These are phyloP conservation scores for Parnassius orleans DNA, from an alignment of 2,888 invertebrate genomes.

Conservation along the genomic window DNA sequence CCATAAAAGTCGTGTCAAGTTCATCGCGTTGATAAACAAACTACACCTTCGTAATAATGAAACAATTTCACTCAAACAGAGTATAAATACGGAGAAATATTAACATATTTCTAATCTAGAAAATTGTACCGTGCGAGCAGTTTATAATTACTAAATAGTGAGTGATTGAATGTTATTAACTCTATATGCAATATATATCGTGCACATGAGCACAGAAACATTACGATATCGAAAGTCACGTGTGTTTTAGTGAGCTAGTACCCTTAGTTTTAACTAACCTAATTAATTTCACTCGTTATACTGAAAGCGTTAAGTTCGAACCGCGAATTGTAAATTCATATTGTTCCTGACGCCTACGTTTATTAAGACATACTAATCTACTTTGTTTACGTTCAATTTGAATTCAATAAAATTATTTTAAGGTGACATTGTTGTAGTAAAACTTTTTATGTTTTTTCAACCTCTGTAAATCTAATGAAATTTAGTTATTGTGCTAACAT, in stretches of 20 bases:
- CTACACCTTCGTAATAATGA: not conserved
- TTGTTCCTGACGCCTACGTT: too few relatives aligned
- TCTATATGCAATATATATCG: not conserved
- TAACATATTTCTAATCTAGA: slow-evolving; percentile 24
- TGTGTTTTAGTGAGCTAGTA: slow-evolving; percentile 13
- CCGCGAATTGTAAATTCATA: not conserved
- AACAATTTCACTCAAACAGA: slow-evolving; percentile 1
- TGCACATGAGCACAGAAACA: not conserved
- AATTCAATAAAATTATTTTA: too few relatives aligned
- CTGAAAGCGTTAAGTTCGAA: slow-evolving; percentile 5
- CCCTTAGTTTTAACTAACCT: slow-evolving; percentile 20
- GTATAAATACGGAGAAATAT: slow-evolving; percentile 10
- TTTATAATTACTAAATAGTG: slow-evolving; percentile 17
- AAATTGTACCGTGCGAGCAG: slow-evolving; percentile 10
- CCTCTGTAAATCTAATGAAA: too few relatives aligned
- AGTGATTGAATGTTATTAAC: slow-evolving; percentile 8
- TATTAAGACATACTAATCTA: too few relatives aligned
- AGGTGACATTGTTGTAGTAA: too few relatives aligned
- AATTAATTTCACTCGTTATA: slow-evolving; percentile 19
- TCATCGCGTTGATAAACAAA: not conserved
- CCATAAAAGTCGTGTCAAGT: not conserved
- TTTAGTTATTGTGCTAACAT: too few relatives aligned
- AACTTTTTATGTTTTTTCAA: too few relatives aligned
- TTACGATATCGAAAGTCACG: not conserved
- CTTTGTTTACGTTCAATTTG: too few relatives aligned